phyloP scores from a whole-genome alignment of 2,797 vertebrate species.

The Lithobates sylvaticus region DNA sequence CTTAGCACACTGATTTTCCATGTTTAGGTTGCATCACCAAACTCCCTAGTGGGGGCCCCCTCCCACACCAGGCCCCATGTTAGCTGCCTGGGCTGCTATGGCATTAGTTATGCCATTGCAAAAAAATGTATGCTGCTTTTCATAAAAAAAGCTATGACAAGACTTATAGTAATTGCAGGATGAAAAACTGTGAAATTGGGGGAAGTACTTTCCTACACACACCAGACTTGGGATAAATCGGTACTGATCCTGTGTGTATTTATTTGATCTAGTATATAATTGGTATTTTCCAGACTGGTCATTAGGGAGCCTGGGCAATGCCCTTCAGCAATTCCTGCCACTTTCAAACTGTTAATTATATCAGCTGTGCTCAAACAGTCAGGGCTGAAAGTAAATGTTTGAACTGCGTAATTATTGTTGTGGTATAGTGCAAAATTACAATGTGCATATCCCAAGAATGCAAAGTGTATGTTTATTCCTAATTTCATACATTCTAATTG shows the following conservation, averaged over 20 bases:
- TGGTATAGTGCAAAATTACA: slow-evolving; percentile 1
- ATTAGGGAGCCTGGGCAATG: slow-evolving; percentile 38
- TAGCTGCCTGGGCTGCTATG: too few relatives aligned
- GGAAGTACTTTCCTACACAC: too few relatives aligned
- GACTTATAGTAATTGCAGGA: too few relatives aligned
- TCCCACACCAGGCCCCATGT: too few relatives aligned
- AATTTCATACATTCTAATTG: neutral
- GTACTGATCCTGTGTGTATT: neutral
- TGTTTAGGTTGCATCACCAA: too few relatives aligned
- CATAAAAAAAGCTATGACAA: too few relatives aligned
- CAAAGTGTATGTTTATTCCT: slow-evolving; percentile 12
- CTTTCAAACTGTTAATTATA: slow-evolving; percentile 33
- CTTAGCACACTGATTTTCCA: too few relatives aligned
- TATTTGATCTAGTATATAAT: slow-evolving; percentile 28
- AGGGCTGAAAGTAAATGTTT: slow-evolving; percentile 4
- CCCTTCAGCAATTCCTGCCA: slow-evolving; percentile 13
- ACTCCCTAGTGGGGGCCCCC: too few relatives aligned
- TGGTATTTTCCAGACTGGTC: slow-evolving; percentile 18
- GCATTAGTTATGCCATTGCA: too few relatives aligned
- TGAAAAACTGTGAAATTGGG: too few relatives aligned
- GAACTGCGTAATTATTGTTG: slow-evolving; percentile 26
- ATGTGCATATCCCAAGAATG: neutral
- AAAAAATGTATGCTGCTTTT: too few relatives aligned
- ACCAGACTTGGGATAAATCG: too few relatives aligned
- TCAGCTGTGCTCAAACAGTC: neutral